phyloP scores from a whole-genome alignment of 37 sponge, comb jelly and placozoan species.

The Halisarca cf. caerulea region DNA sequence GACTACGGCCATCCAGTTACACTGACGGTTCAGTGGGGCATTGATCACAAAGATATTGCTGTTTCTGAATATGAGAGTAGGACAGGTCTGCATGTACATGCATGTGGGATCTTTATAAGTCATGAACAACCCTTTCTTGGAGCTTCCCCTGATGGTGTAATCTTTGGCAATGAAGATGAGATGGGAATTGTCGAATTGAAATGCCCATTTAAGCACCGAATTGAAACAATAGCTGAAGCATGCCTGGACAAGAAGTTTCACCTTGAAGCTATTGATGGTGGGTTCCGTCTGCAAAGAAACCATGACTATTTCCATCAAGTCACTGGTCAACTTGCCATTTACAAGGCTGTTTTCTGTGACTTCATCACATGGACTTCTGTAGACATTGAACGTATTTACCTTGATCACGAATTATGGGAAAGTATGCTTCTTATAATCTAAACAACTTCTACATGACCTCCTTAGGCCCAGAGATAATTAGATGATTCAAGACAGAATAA shows the following conservation, averaged over 20 bases:
- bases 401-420: not conserved
- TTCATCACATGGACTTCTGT: slow-evolving; percentile 1
- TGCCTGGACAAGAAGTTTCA: slow-evolving; percentile 16
- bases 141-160: slow-evolving; percentile 5
- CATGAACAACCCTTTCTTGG: not conserved
- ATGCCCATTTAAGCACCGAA: slow-evolving; percentile 21
- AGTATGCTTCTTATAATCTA: not conserved
- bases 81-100: not conserved
- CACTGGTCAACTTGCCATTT: slow-evolving; percentile 6
- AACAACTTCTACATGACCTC: not conserved
- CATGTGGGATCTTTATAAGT: not conserved
- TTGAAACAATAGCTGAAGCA: not conserved
- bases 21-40: not conserved
- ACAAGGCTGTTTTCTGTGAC: not conserved
- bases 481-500: not conserved
- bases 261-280: not conserved
- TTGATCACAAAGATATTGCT: not conserved
- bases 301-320: slow-evolving; percentile 17
- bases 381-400: not conserved
- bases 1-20: slow-evolving; percentile 11
- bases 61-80: not conserved
- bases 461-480: not conserved
- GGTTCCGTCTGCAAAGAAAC: not conserved
- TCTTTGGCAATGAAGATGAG: not conserved
- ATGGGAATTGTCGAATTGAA: slow-evolving; percentile 11